Conservation (phyloP, 2,888 invertebrate species). For the Lithosia quadra region DNA sequence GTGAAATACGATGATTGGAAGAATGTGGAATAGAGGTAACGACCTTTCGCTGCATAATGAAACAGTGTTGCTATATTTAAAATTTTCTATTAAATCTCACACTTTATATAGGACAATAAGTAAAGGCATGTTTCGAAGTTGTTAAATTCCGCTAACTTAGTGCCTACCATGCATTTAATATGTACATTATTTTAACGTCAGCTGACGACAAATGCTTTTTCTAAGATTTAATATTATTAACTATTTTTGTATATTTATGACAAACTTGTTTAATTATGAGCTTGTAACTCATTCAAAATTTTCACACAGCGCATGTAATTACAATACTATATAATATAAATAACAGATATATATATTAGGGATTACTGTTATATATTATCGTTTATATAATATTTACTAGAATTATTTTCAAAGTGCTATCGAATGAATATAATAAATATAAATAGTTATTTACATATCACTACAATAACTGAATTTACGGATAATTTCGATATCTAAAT, state of each 20-base stretch:
- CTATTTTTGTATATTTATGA: neutral
- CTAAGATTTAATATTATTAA: neutral
- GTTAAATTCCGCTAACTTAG: neutral
- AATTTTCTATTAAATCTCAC: neutral
- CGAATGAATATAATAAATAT: neutral
- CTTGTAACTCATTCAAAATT: neutral
- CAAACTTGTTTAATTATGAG: neutral
- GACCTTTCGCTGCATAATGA: neutral
- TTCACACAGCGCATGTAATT: neutral
- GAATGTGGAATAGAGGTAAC: neutral
- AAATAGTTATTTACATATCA: slow-evolving; percentile 7
- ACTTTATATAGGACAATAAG: neutral
- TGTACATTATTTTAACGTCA: slow-evolving; percentile 5
- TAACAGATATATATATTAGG: too few relatives aligned
- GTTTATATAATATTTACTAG: neutral
- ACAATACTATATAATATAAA: neutral
- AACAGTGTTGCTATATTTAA: neutral
- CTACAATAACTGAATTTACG: slow-evolving; percentile 19
- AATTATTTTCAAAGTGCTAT: neutral
- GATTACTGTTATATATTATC: too few relatives aligned
- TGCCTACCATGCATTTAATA: neutral
- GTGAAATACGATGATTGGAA: slow-evolving; percentile 5
- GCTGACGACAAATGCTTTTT: slow-evolving; percentile 1
- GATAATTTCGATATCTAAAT: slow-evolving; percentile 18
- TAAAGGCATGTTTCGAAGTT: slow-evolving; percentile 16